These are phyloP conservation scores for Phrynosoma blainvillii DNA, from an alignment of 2,113 vertebrate species.

Conservation along the genomic window DNA sequence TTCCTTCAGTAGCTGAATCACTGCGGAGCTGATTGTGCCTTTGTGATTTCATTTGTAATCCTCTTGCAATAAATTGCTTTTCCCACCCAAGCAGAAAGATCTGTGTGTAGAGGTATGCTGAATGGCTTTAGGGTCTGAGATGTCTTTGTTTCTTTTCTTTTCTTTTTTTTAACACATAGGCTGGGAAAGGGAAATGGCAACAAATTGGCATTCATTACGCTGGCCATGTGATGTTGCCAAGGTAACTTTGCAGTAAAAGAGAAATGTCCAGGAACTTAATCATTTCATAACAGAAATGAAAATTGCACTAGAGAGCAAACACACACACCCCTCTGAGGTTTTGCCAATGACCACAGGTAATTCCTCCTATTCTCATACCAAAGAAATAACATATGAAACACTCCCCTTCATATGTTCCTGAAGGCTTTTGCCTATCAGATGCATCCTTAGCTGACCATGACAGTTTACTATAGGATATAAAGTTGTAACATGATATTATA, in stretches of 20 bases:
- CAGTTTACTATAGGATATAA: background rate
- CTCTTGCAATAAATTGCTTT: constrained; percentile 21
- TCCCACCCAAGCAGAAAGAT: constrained; percentile 16
- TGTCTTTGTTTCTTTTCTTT: background rate
- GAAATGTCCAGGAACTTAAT: background rate
- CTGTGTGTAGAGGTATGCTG: background rate
- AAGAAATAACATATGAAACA: background rate
- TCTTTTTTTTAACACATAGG: background rate
- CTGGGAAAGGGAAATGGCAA: background rate
- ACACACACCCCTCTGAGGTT: background rate
- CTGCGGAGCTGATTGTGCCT: background rate
- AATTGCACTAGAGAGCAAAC: background rate
- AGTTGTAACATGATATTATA: background rate
- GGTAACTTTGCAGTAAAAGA: background rate
- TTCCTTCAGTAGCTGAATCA: constrained; percentile 11
- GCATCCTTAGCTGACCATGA: background rate
- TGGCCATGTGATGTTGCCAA: background rate
- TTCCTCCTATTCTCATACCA: background rate
- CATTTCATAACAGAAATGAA: background rate
- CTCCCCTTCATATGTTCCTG: background rate
- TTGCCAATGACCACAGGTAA: background rate
- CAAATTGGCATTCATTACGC: background rate
- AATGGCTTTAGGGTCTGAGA: background rate
- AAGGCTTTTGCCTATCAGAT: background rate
- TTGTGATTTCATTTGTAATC: constrained; percentile 31